phyloP scores from a whole-genome alignment of 2,888 invertebrate species.

The Epinotia nisella region DNA sequence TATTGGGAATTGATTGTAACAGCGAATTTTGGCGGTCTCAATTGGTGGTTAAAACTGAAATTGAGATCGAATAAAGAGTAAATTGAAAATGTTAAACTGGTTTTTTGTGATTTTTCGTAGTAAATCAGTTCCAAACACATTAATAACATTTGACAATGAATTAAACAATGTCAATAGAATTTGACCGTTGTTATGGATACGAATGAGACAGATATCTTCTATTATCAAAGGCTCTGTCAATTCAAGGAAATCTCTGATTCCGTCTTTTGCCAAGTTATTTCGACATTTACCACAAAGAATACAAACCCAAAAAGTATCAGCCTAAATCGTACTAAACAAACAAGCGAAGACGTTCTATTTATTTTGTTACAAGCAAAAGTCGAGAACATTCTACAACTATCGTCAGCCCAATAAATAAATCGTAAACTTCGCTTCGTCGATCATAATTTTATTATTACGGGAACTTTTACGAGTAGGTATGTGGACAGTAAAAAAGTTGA shows the following conservation, averaged over 20 bases:
- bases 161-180: not conserved
- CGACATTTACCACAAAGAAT: slow-evolving; percentile 14
- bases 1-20: slow-evolving; percentile 11
- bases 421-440: slow-evolving; percentile 68
- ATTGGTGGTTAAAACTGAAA: too few species aligned
- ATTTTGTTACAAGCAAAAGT: slow-evolving; percentile 52
- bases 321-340: slow-evolving; percentile 39
- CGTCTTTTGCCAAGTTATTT: slow-evolving; percentile 8
- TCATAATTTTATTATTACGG: slow-evolving; percentile 78
- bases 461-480: slow-evolving; percentile 45
- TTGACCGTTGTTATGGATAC: not conserved
- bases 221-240: not conserved
- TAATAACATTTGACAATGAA: not conserved
- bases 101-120: too few species aligned
- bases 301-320: slow-evolving; percentile 9
- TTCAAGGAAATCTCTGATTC: slow-evolving; percentile 19
- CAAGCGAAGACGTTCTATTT: slow-evolving; percentile 40
- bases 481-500: slow-evolving; percentile 44
- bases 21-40: not conserved
- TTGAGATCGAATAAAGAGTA: too few species aligned
- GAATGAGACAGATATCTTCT: not conserved
- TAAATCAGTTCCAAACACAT: too few species aligned
- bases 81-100: not conserved
- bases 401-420: slow-evolving; percentile 72
- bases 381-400: slow-evolving; percentile 60